These are phyloP conservation scores for Radopholus similis DNA, from an alignment of 1,140 invertebrate genomes.

Conservation along the genomic window DNA sequence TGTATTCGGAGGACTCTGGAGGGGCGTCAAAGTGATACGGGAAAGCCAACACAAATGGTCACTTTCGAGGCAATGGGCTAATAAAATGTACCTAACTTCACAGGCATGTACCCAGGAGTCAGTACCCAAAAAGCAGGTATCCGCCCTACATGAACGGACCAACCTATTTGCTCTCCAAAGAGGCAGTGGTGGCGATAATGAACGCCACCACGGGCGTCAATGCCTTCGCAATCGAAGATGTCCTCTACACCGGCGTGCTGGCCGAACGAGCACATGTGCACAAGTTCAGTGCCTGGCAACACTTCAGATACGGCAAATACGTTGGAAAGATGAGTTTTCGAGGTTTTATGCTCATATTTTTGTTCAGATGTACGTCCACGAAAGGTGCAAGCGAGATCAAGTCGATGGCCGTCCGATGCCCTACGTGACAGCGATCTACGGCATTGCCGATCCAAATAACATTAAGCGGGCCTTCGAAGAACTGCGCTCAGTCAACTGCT, in stretches of 20 bases:
- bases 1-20: constrained; percentile 30
- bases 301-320: constrained; percentile 16
- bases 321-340: neutral
- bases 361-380: neutral
- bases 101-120: constrained; percentile 15
- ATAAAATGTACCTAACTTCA: constrained; percentile 6
- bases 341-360: neutral
- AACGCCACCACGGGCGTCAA: neutral
- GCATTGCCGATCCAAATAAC: neutral
- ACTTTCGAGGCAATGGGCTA: neutral
- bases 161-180: constrained; percentile 11
- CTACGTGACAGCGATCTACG: constrained; percentile 10
- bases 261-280: constrained; percentile 11
- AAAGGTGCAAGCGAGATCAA: constrained; percentile 1
- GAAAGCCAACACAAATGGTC: constrained; percentile 21
- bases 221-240: constrained; percentile 13
- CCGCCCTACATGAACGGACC: constrained; percentile 17
- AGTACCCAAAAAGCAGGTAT: neutral
- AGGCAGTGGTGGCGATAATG: constrained; percentile 15
- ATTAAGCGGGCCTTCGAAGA: constrained; percentile 2
- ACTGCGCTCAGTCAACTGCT: constrained; percentile 12
- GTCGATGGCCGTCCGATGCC: neutral
- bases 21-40: constrained; percentile 9
- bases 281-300: constrained; percentile 14
- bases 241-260: constrained; percentile 15